phyloP scores from a whole-genome alignment of 2,797 vertebrate genomes.

The Thripadectes ignobilis region DNA sequence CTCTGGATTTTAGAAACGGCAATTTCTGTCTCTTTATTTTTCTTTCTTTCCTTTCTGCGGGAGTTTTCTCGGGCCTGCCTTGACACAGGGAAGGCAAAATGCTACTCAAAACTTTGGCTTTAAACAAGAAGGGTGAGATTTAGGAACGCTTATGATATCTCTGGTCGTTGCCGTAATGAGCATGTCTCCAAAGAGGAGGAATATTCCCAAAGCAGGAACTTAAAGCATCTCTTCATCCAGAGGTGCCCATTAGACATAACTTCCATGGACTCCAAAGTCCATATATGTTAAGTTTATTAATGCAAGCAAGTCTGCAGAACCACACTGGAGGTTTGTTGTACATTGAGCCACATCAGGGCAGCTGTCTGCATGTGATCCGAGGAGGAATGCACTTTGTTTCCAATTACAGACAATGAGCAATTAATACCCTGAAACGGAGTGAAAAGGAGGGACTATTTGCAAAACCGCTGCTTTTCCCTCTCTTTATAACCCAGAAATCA shows the following conservation, averaged over 20 bases:
- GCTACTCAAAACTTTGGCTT: background rate
- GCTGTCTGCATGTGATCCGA: background rate
- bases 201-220: background rate
- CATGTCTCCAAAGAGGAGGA: background rate
- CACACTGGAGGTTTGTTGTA: background rate
- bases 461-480: slow-evolving; percentile 23
- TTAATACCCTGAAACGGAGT: slow-evolving; percentile 41
- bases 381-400: slow-evolving; percentile 55
- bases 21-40: background rate
- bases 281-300: background rate
- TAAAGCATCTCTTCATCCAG: background rate
- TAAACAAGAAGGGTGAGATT: background rate
- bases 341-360: slow-evolving; percentile 29
- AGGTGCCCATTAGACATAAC: background rate
- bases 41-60: background rate
- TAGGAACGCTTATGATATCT: background rate
- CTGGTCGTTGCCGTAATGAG: background rate
- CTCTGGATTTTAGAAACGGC: background rate
- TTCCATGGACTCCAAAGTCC: background rate
- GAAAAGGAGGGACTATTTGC: slow-evolving; percentile 26
- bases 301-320: background rate
- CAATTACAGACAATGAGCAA: slow-evolving; percentile 54
- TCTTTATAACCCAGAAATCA: slow-evolving; percentile 15
- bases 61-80: background rate
- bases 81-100: background rate